These are phyloP conservation scores for Patella ulyssiponensis DNA, from an alignment of 2,888 invertebrate genomes.

Conservation along the genomic window DNA sequence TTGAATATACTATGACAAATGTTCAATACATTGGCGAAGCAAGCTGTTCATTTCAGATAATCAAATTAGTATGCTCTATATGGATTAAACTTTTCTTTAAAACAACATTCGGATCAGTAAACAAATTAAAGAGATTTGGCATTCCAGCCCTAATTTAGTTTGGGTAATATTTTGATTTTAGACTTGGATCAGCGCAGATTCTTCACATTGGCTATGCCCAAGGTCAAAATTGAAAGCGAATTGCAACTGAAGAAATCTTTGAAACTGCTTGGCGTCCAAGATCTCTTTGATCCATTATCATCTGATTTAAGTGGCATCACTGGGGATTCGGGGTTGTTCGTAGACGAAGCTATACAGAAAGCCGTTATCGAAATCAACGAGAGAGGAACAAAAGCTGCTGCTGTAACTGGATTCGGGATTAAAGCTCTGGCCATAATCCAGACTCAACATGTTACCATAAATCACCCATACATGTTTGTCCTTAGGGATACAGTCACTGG, in stretches of 20 bases:
- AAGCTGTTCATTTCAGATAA: too few relatives aligned
- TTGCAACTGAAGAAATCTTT: conserved; percentile 38
- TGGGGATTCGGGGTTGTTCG: conserved; percentile 35
- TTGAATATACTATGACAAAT: too few relatives aligned
- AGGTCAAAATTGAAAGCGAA: conserved; percentile 41
- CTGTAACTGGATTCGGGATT: conserved; percentile 41
- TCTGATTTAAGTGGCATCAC: conserved; percentile 55
- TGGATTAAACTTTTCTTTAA: too few relatives aligned
- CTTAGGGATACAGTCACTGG: background rate
- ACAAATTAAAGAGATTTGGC: too few relatives aligned
- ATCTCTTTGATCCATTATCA: conserved; percentile 35
- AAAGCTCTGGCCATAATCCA: conserved; percentile 23
- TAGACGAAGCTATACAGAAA: conserved; percentile 55
- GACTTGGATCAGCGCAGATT: background rate
- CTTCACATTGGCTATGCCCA: conserved; percentile 42
- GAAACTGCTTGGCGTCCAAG: conserved; percentile 40
- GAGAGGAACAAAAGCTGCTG: conserved; percentile 56
- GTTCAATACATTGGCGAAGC: too few relatives aligned
- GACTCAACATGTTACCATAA: background rate
- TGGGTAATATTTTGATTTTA: background rate
- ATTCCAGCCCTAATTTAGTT: too few relatives aligned
- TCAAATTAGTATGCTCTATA: too few relatives aligned
- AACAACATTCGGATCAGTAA: too few relatives aligned
- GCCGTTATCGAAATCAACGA: conserved; percentile 62
- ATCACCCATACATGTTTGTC: background rate